Conservation (phyloP, 2,888 invertebrate species). For the Brenthis ino region DNA sequence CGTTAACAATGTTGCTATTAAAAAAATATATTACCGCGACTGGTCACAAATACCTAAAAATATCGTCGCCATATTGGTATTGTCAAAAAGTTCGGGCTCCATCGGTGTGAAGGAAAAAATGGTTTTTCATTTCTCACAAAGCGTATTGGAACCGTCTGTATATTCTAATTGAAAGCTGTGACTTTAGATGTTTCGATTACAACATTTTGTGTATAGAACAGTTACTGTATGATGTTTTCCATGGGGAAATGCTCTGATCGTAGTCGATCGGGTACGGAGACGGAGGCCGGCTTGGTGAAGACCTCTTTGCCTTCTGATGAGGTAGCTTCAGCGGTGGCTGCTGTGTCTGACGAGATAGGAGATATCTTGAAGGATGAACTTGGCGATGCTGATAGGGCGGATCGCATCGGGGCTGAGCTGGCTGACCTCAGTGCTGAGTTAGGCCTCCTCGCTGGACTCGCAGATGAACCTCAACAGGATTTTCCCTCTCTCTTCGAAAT, state of each 20-base stretch:
- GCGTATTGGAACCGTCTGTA: conserved; percentile 62
- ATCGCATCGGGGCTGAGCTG: conserved; percentile 71
- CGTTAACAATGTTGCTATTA: conserved; percentile 52
- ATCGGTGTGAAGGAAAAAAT: conserved; percentile 77
- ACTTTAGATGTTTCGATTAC: conserved; percentile 78
- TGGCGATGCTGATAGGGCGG: conserved; percentile 70
- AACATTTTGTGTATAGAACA: conserved; percentile 65
- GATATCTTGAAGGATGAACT: conserved; percentile 76
- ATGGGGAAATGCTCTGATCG: conserved; percentile 73
- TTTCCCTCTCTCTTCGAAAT: conserved; percentile 74
- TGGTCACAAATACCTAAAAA: conserved; percentile 80
- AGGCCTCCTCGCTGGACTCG: conserved; percentile 70
- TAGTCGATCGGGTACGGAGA: conserved; percentile 62
- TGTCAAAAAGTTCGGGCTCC: conserved; percentile 78
- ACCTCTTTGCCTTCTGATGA: conserved; percentile 66
- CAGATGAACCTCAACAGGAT: conserved; percentile 68
- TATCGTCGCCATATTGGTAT: conserved; percentile 83
- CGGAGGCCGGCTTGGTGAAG: conserved; percentile 63
- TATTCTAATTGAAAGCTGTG: conserved; percentile 65
- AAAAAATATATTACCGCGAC: conserved; percentile 60
- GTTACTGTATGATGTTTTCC: conserved; percentile 77
- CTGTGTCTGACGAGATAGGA: conserved; percentile 75
- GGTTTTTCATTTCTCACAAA: conserved; percentile 68
- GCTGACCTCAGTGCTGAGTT: conserved; percentile 74
- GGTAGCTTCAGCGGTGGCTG: conserved; percentile 71